phyloP scores from a whole-genome alignment of 2,888 invertebrate species.

The Drosophila multiciliata region DNA sequence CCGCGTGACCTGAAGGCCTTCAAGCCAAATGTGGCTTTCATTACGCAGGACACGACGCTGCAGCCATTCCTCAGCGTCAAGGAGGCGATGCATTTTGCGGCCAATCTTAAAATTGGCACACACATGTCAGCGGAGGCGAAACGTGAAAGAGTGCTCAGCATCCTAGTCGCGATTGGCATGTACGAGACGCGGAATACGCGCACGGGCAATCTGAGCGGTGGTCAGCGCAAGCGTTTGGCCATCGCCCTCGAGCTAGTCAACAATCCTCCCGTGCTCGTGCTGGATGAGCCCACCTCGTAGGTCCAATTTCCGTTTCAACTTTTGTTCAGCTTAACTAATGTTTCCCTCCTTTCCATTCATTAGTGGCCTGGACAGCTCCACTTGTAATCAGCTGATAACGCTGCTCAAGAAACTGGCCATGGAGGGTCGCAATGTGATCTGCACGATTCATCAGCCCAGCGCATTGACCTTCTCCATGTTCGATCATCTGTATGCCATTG shows the following conservation, averaged over 20 bases:
- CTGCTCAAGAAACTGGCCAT: conserved; percentile 92
- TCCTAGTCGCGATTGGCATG: conserved; percentile 91
- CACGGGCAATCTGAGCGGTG: conserved; percentile 92
- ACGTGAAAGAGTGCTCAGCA: conserved; percentile 89
- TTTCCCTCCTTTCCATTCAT: conserved; percentile 57
- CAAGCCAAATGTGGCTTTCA: conserved; percentile 92
- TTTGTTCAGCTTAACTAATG: neutral
- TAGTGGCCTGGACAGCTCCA: conserved; percentile 92
- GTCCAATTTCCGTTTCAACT: neutral
- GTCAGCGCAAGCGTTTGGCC: conserved; percentile 94
- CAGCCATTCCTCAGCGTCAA: conserved; percentile 93
- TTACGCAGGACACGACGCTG: conserved; percentile 94
- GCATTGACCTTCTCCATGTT: conserved; percentile 94
- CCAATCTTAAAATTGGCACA: conserved; percentile 92
- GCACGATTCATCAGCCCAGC: conserved; percentile 96
- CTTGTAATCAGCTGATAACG: conserved; percentile 92
- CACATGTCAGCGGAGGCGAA: conserved; percentile 88
- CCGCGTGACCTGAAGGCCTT: conserved; percentile 89
- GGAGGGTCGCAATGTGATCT: conserved; percentile 94
- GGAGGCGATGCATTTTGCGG: conserved; percentile 94
- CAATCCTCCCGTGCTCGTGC: conserved; percentile 96
- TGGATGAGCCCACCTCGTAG: conserved; percentile 97
- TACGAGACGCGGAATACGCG: conserved; percentile 88
- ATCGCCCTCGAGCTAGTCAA: conserved; percentile 96
- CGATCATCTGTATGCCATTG: conserved; percentile 94